These are phyloP conservation scores for Drosophila ficusphila DNA, from an alignment of 1,140 invertebrate genomes.

Conservation along the genomic window DNA sequence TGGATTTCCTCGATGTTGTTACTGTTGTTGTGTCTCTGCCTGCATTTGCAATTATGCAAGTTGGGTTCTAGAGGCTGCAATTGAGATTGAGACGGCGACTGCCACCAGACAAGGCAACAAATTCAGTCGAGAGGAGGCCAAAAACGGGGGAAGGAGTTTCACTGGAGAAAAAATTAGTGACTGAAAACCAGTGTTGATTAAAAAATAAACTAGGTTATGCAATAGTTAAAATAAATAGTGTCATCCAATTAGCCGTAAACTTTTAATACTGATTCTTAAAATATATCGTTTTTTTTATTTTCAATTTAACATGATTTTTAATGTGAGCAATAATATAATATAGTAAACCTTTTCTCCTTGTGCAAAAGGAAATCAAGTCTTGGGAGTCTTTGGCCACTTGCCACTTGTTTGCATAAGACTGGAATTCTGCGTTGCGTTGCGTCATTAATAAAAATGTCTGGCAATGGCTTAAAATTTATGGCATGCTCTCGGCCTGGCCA, in stretches of 20 bases:
- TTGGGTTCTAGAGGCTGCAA: slow-evolving; percentile 35
- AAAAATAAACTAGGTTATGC: too few relatives aligned
- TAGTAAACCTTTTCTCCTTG: not conserved
- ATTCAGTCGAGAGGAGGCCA: slow-evolving; percentile 20
- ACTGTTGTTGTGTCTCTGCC: slow-evolving; percentile 18
- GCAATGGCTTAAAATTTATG: slow-evolving; percentile 78
- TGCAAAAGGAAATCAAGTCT: slow-evolving; percentile 41
- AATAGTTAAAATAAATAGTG: too few relatives aligned
- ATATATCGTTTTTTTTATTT: too few relatives aligned
- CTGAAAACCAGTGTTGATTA: too few relatives aligned
- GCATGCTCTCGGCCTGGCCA: slow-evolving; percentile 62
- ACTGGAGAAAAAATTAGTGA: not conserved
- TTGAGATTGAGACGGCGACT: slow-evolving; percentile 48
- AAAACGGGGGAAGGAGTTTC: not conserved
- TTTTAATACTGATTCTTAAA: too few relatives aligned
- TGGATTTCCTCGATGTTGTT: slow-evolving; percentile 25
- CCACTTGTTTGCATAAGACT: slow-evolving; percentile 69
- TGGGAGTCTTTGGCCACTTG: slow-evolving; percentile 37
- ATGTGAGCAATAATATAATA: not conserved
- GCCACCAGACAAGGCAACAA: slow-evolving; percentile 44
- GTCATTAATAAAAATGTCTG: slow-evolving; percentile 82
- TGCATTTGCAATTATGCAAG: slow-evolving; percentile 59
- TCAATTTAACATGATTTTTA: not conserved
- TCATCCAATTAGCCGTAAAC: too few relatives aligned
- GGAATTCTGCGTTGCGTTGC: slow-evolving; percentile 53